phyloP scores from a whole-genome alignment of 2,797 vertebrate species.

The Centropyge bicolor region DNA sequence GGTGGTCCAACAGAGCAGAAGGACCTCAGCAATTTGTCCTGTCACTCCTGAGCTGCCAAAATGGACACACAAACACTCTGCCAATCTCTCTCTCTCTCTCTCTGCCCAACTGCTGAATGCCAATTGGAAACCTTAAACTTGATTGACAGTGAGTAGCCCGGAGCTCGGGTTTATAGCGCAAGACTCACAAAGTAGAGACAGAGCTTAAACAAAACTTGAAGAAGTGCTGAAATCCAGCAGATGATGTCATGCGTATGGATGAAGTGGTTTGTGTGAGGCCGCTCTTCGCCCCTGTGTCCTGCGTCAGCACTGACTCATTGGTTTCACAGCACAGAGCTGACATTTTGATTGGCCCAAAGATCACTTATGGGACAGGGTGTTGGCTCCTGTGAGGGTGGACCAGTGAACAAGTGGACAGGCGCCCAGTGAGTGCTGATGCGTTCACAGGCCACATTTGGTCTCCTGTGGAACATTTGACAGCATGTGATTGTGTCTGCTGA shows the following conservation, averaged over 20 bases:
- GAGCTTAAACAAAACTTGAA: conserved; percentile 51
- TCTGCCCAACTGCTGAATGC: conserved; percentile 32
- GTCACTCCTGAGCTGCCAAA: conserved; percentile 42
- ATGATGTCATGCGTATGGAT: conserved; percentile 47
- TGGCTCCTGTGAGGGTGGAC: conserved; percentile 64
- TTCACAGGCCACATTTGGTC: conserved; percentile 56
- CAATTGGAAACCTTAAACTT: conserved; percentile 42
- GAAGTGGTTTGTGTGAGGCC: conserved; percentile 30
- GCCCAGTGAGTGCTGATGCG: conserved; percentile 58
- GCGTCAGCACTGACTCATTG: conserved; percentile 77
- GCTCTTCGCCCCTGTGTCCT: conserved; percentile 59
- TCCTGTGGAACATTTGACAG: conserved; percentile 70
- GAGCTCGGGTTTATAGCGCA: conserved; percentile 19
- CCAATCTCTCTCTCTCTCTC: conserved; percentile 14
- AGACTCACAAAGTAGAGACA: conserved; percentile 32
- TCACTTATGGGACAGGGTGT: conserved; percentile 71
- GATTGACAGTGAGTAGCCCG: conserved; percentile 48
- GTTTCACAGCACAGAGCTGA: conserved; percentile 70
- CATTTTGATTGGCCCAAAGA: conserved; percentile 75
- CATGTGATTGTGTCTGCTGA: conserved; percentile 45
- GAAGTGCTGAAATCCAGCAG: conserved; percentile 54
- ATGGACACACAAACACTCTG: conserved; percentile 23
- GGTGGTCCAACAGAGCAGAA: conserved; percentile 49
- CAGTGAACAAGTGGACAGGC: conserved; percentile 59
- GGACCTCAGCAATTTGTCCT: conserved; percentile 57